Percentiles rank a stretch among this genome's conserved stretches.
Evolutionary conservation across 23 tunicate species (phyloP).

Genomic region (Ascidia mentula): DNA sequence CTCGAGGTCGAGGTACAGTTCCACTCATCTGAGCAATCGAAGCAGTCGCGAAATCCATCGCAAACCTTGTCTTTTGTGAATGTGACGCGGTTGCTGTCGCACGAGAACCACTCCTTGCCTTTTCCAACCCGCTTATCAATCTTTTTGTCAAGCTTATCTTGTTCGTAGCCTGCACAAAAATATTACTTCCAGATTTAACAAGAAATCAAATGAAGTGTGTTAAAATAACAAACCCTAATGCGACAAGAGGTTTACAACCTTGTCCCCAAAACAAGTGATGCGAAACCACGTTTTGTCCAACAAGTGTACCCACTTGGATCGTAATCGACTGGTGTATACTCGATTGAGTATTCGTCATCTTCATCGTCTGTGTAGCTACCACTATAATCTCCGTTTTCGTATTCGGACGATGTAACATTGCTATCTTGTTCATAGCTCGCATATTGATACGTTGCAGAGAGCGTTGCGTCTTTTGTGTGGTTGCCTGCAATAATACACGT

Average conservation of each 20-base stretch:
- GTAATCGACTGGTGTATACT: conserved; percentile 5
- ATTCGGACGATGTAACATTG: neutral
- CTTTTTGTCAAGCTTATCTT: neutral
- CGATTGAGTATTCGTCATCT: neutral
- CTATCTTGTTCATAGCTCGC: neutral
- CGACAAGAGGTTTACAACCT: neutral
- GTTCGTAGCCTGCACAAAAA: neutral
- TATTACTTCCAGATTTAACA: neutral
- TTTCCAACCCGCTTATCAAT: neutral
- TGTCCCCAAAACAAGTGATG: neutral
- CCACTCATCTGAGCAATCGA: conserved; percentile 53
- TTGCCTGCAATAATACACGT: neutral
- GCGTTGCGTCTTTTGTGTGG: neutral
- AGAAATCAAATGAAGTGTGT: too few relatives aligned
- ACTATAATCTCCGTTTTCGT: neutral
- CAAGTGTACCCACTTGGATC: neutral
- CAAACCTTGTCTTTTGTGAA: conserved; percentile 36
- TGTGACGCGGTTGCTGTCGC: conserved; percentile 12
- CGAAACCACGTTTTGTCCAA: too few relatives aligned
- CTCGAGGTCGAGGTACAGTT: neutral
- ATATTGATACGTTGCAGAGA: neutral
- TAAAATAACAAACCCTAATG: neutral
- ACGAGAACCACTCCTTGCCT: neutral
- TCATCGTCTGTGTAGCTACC: neutral
- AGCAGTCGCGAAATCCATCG: conserved; percentile 56